Evolutionary conservation across 2,113 vertebrate species (phyloP).

Genomic region (Chascanopsetta lugubris): DNA sequence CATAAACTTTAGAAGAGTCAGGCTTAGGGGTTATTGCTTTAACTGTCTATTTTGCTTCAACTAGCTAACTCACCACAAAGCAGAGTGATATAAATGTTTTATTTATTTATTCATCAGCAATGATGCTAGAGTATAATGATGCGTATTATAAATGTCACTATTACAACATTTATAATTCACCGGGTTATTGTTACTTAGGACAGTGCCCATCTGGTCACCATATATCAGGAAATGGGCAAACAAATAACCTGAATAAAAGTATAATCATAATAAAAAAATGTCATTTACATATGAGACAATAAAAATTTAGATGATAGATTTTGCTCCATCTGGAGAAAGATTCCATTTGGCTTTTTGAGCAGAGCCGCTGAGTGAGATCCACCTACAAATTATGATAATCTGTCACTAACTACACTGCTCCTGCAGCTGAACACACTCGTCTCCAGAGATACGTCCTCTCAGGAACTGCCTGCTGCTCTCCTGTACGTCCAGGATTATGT

Average conservation of each 20-base stretch:
- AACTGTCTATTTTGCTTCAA: no score
- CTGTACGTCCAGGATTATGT: slow-evolving; percentile 56
- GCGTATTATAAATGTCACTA: no score
- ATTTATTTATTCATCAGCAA: no score
- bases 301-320: not conserved
- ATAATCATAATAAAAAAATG: slow-evolving; percentile 13
- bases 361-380: slow-evolving; percentile 27
- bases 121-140: no score
- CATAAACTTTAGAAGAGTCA: no score
- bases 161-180: no score
- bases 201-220: no score
- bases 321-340: slow-evolving; percentile 11
- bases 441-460: slow-evolving; percentile 42
- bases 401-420: slow-evolving; percentile 7
- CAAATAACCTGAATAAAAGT: not conserved
- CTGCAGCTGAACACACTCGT: slow-evolving; percentile 52
- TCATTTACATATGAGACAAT: not conserved
- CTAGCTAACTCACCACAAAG: no score
- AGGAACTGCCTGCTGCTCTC: slow-evolving; percentile 41
- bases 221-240: not conserved
- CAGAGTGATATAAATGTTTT: no score
- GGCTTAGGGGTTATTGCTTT: no score
- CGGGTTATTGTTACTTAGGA: no score
- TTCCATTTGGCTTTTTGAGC: slow-evolving; percentile 32
- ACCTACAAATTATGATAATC: slow-evolving; percentile 58